phyloP scores from a whole-genome alignment of 2,797 vertebrate genomes.

The Enteromius paludinosus region DNA sequence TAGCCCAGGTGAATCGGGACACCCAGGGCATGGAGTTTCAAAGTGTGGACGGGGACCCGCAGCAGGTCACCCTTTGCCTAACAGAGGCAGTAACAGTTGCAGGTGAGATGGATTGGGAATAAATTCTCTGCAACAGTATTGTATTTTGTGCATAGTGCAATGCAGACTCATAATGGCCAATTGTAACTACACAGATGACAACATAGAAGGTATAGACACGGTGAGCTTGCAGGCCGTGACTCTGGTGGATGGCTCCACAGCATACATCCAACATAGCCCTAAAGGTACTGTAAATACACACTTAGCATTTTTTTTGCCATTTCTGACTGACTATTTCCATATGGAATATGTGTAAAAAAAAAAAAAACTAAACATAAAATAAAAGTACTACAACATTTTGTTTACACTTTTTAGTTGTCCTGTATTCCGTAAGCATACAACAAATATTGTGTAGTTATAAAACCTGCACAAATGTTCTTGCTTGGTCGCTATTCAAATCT shows the following conservation, averaged over 20 bases:
- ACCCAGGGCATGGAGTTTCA: slow-evolving; percentile 98
- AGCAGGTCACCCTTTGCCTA: slow-evolving; percentile 95
- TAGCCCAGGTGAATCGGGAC: slow-evolving; percentile 98
- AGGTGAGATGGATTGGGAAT: slow-evolving; percentile 78
- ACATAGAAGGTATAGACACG: slow-evolving; percentile 94
- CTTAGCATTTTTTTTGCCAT: background rate
- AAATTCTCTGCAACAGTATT: background rate
- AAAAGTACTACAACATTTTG: background rate
- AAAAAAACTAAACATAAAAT: too few species aligned
- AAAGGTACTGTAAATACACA: slow-evolving; percentile 79
- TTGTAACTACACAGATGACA: slow-evolving; percentile 83
- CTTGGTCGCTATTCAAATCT: background rate
- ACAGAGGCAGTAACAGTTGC: slow-evolving; percentile 94
- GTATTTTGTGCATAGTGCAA: background rate
- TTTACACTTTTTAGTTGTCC: background rate
- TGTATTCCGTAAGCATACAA: background rate
- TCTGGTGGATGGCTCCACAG: slow-evolving; percentile 96
- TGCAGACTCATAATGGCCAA: background rate
- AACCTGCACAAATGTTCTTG: background rate
- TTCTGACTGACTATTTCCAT: background rate
- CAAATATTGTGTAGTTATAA: background rate
- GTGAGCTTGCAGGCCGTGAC: slow-evolving; percentile 98
- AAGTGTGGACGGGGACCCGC: slow-evolving; percentile 89
- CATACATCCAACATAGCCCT: slow-evolving; percentile 96
- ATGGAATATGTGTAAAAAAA: background rate